phyloP scores from a whole-genome alignment of 30 jellyfish, hydroid and myxozoan genomes.

The Cassiopea andromeda region DNA sequence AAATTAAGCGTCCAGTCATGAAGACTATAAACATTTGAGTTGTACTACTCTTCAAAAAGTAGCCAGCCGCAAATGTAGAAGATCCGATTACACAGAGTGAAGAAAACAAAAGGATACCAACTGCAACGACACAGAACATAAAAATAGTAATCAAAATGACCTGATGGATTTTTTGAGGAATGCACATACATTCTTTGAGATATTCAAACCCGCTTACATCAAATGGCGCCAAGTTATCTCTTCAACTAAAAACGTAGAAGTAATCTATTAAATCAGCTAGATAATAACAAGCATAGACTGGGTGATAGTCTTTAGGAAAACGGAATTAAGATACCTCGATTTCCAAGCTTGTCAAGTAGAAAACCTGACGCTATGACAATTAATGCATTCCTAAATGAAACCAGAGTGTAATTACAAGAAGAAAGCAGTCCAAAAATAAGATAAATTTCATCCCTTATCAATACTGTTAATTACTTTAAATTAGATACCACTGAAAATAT shows the following conservation, averaged over 20 bases:
- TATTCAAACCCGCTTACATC: too few species aligned
- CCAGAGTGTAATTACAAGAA: background rate
- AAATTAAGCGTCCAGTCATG: slow-evolving; percentile 87
- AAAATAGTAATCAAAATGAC: too few species aligned
- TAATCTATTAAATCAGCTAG: too few species aligned
- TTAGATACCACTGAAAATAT: too few species aligned
- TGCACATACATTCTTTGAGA: too few species aligned
- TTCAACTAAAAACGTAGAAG: too few species aligned
- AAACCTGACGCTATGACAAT: slow-evolving; percentile 91
- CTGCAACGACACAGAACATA: slow-evolving; percentile 12
- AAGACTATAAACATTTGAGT: slow-evolving; percentile 76
- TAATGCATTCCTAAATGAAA: slow-evolving; percentile 82
- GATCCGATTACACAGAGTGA: slow-evolving; percentile 88
- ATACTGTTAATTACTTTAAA: too few species aligned
- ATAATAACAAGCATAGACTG: too few species aligned
- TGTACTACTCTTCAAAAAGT: slow-evolving; percentile 56
- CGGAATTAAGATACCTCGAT: slow-evolving; percentile 61
- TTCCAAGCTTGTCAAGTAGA: slow-evolving; percentile 89
- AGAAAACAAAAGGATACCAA: slow-evolving; percentile 82
- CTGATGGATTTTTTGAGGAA: too few species aligned
- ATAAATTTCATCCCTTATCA: too few species aligned
- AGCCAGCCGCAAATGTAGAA: slow-evolving; percentile 91
- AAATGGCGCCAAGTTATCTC: too few species aligned
- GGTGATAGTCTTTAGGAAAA: background rate
- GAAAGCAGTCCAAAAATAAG: too few species aligned